Evolutionary conservation across 35 echinoderm and acorn worm genomes (phyloP).

Genomic region (Ophioderma brevispina): DNA sequence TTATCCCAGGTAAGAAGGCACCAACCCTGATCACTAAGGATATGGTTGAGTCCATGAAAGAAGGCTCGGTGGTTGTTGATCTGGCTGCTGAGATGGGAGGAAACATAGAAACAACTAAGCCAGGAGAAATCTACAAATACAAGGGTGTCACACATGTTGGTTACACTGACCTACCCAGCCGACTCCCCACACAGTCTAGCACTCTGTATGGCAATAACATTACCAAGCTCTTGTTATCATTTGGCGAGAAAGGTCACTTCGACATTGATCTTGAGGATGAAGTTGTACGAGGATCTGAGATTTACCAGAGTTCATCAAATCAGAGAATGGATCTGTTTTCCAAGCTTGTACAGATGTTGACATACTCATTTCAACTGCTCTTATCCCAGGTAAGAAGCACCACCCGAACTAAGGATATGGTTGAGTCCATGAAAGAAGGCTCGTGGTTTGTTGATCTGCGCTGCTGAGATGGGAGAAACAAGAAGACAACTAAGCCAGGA

Average conservation of each 20-base stretch:
- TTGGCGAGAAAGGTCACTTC: slow-evolving; percentile 88
- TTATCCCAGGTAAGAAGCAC: slow-evolving; percentile 96
- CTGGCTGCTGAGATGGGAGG: slow-evolving; percentile 94
- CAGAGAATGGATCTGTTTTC: slow-evolving; percentile 95
- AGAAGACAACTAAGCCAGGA: slow-evolving; percentile 89
- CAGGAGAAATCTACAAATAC: slow-evolving; percentile 82
- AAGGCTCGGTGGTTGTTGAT: slow-evolving; percentile 96
- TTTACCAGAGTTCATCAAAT: slow-evolving; percentile 91
- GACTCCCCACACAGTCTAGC: slow-evolving; percentile 95
- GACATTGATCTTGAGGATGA: slow-evolving; percentile 97
- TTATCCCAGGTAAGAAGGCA: slow-evolving; percentile 94
- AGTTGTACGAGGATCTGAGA: slow-evolving; percentile 88
- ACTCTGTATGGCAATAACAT: slow-evolving; percentile 99
- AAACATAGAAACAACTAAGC: slow-evolving; percentile 97
- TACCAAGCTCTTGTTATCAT: slow-evolving; percentile 89
- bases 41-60: slow-evolving; percentile 98
- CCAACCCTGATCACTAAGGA: slow-evolving; percentile 92
- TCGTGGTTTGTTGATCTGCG: slow-evolving; percentile 93
- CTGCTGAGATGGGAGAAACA: slow-evolving; percentile 86
- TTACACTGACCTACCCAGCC: slow-evolving; percentile 88
- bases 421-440: slow-evolving; percentile 97
- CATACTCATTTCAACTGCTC: slow-evolving; percentile 85
- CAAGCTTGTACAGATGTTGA: slow-evolving; percentile 98
- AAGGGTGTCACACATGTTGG: slow-evolving; percentile 97
- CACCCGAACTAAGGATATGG: slow-evolving; percentile 93